Percentiles rank a stretch among this genome's conserved stretches.
These are phyloP conservation scores for Clarias batrachus DNA, from an alignment of 2,113 vertebrate genomes.

Conservation along the genomic window DNA sequence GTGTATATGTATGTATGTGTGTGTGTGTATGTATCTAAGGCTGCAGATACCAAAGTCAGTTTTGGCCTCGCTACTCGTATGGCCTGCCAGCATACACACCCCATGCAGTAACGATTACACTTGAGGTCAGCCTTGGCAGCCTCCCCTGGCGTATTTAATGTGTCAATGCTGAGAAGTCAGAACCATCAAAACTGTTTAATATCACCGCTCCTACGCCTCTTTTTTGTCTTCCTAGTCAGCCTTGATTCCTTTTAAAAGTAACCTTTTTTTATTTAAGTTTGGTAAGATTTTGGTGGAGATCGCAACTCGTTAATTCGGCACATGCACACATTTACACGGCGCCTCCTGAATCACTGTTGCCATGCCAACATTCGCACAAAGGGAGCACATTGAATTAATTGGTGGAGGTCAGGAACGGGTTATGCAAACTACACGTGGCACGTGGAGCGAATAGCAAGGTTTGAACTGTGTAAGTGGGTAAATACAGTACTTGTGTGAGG, in stretches of 20 bases:
- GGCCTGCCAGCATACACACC: conserved; percentile 10
- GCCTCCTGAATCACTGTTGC: conserved; percentile 21
- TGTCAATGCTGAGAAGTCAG: background rate
- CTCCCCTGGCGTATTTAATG: background rate
- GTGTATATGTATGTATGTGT: no score
- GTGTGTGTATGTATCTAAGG: background rate
- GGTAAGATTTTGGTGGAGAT: background rate
- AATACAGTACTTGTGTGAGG: no score
- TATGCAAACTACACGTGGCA: background rate
- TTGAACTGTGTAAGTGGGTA: background rate
- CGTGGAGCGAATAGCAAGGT: background rate
- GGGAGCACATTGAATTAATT: background rate
- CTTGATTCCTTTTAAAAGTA: background rate
- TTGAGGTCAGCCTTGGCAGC: background rate
- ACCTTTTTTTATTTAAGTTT: background rate
- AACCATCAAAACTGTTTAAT: background rate
- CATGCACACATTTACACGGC: background rate
- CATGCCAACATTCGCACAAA: conserved; percentile 18
- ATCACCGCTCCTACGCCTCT: background rate
- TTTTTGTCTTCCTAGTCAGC: background rate
- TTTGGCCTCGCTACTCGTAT: background rate
- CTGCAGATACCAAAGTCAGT: background rate
- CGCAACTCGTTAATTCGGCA: background rate
- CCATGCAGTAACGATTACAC: background rate
- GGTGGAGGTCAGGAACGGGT: conserved; percentile 11